phyloP scores from a whole-genome alignment of 2,113 vertebrate species.

The Phaethornis superciliosus region DNA sequence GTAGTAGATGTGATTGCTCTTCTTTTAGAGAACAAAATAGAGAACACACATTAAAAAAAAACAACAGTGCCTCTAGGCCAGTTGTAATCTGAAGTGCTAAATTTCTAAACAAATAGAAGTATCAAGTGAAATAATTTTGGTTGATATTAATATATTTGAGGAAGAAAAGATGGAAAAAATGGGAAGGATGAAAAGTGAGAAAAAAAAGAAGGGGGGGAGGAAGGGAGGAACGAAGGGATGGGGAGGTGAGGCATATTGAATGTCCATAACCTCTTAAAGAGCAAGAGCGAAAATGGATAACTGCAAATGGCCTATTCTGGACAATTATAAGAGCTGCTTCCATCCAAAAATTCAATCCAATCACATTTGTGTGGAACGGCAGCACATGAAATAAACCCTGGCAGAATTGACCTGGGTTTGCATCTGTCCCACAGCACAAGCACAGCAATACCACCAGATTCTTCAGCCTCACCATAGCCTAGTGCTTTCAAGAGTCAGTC shows the following conservation, averaged over 20 bases:
- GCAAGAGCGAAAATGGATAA: background rate
- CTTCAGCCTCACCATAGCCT: background rate
- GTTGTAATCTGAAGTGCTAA: background rate
- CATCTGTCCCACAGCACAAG: background rate
- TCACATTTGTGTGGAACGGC: background rate
- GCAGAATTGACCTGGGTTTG: background rate
- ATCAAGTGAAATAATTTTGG: background rate
- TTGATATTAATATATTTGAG: background rate
- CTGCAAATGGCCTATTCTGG: background rate
- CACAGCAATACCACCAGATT: background rate
- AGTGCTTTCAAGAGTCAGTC: background rate
- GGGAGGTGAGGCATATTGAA: no score
- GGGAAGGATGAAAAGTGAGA: no score
- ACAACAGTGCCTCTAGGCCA: background rate
- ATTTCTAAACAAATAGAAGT: background rate
- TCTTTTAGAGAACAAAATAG: background rate
- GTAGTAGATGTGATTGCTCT: background rate
- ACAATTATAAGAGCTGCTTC: background rate
- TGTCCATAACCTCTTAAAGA: background rate
- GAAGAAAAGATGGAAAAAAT: background rate
- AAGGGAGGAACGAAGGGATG: no score
- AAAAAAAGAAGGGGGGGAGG: background rate
- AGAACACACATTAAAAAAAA: background rate
- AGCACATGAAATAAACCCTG: background rate
- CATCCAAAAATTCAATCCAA: background rate